phyloP scores from a whole-genome alignment of 2,113 vertebrate genomes.

The Nanorana parkeri region DNA sequence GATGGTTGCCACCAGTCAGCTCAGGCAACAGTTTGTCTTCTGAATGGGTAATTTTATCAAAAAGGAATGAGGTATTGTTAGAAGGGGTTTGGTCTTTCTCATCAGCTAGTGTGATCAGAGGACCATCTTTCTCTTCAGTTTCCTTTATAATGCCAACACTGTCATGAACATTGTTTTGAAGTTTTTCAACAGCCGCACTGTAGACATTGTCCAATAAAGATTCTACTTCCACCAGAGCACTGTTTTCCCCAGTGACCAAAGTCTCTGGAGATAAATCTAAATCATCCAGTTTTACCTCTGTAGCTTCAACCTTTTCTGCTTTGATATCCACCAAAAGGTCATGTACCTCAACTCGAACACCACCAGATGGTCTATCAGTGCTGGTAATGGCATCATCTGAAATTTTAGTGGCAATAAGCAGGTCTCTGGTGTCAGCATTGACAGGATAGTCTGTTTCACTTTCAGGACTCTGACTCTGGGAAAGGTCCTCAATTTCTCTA shows the following conservation, averaged over 20 bases:
- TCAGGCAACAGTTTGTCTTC: constrained; percentile 85
- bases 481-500: constrained; percentile 90
- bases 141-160: constrained; percentile 84
- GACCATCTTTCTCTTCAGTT: constrained; percentile 89
- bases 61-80: constrained; percentile 83
- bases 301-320: constrained; percentile 98
- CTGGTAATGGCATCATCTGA: constrained; percentile 79
- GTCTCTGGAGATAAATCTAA: constrained; percentile 96
- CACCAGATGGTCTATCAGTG: constrained; percentile 71
- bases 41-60: constrained; percentile 78
- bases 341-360: constrained; percentile 94
- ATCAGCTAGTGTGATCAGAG: constrained; percentile 94
- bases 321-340: constrained; percentile 95
- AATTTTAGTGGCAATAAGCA: constrained; percentile 88
- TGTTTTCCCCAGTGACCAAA: constrained; percentile 82
- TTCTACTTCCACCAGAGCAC: constrained; percentile 88
- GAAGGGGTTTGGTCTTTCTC: constrained; percentile 93
- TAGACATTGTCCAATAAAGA: constrained; percentile 94
- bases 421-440: constrained; percentile 82
- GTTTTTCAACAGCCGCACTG: constrained; percentile 95
- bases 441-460: constrained; percentile 94
- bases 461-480: constrained; percentile 95
- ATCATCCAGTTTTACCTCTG: constrained; percentile 97
- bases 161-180: constrained; percentile 84
- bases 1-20: constrained; percentile 78